Base-by-base conservation (phyloP, 2,888 invertebrate species). In the Tetranychus truncatus region DNA sequence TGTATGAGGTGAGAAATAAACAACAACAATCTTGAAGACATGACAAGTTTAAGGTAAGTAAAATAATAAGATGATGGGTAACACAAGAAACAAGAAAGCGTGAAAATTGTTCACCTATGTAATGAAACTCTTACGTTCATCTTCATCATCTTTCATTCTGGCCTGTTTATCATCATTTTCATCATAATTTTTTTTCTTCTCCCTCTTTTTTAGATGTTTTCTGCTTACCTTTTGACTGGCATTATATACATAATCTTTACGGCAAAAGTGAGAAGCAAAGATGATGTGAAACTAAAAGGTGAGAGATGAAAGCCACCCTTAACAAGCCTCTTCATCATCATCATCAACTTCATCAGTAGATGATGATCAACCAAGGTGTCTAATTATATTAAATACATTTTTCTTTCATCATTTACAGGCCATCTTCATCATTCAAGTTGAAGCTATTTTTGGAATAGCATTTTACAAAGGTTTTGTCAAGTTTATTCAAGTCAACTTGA, bases 81-180 rank as follows among this genome's bases (percentile, higher is more conserved):
- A 15, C 15, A 55, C 9, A 9, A 55, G 55, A 15, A 55, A 55
- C 9, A 15, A 9, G 15, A 55, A 55, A 55, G 55, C 55, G 55
- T 55, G 55, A 55, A 55, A 55, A 55, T 55, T 55, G 55, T 55
- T 55, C 55, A 55, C 55, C 55, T 55, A 55, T 55, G 55, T 55
- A 55, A 55, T 55, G 55, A 55, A 55, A 55, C 9, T 55, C 11
- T 15, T 15, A 55, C 15, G 55, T 15, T 55, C 55, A 55, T 55
- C 55, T 15, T 55, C 55, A 55, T 55, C 55, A 34, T 34, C 34
- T 34, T 34, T 55, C 55, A 55, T 55, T 15, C 15, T 55, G 55
- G 55, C 55, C 11, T 55, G 55, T 55, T 55, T 55, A 2, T 15
- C 15, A 55, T 55, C 55, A 55, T 55, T 15, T 6, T 55, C 55